These are phyloP conservation scores for Leptocoma aspasia DNA, from an alignment of 2,113 vertebrate genomes.

Conservation along the genomic window DNA sequence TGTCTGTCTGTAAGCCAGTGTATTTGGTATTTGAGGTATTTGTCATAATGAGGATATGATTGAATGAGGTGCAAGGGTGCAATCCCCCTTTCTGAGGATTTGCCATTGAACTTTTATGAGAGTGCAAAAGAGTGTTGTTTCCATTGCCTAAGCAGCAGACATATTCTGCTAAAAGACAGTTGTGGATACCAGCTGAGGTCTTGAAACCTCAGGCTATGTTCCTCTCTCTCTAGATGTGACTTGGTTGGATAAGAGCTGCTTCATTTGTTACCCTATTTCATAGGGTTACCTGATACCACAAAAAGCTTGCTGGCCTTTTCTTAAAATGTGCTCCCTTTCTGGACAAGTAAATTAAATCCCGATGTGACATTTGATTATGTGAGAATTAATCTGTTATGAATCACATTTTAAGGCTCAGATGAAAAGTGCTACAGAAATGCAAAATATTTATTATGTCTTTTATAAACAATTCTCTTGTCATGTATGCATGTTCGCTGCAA, in stretches of 20 bases:
- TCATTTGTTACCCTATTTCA: neutral
- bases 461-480: neutral
- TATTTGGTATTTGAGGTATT: neutral
- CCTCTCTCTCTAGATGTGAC: neutral
- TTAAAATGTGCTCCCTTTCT: neutral
- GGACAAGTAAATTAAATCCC: neutral
- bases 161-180: neutral
- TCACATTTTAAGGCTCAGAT: neutral
- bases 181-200: neutral
- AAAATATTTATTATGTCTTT: neutral
- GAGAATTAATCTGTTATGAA: neutral
- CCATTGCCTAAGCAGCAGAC: neutral
- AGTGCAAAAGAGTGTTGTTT: neutral
- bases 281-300: neutral
- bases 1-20: neutral
- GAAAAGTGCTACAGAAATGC: neutral
- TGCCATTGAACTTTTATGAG: neutral
- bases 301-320: neutral
- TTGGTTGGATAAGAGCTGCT: neutral
- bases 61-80: neutral
- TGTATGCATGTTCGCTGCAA: neutral
- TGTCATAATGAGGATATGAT: neutral
- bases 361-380: neutral
- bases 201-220: neutral
- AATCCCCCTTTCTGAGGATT: neutral